phyloP scores from a whole-genome alignment of 2,113 vertebrate genomes.

The Catharus minimus region DNA sequence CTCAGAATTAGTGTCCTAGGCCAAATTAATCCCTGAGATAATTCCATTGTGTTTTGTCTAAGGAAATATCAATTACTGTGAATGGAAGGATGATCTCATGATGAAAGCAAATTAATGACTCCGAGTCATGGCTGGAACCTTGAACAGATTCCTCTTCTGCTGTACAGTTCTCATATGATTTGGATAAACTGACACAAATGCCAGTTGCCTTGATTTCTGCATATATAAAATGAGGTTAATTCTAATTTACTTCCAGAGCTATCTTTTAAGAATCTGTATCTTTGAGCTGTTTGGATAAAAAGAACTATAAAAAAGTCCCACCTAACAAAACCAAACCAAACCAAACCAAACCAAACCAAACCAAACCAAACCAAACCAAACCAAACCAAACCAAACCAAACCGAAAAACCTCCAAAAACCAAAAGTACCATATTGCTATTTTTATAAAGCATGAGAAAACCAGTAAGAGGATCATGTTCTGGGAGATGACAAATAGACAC shows the following conservation, averaged over 20 bases:
- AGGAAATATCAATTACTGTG: slow-evolving; percentile 45
- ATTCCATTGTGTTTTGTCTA: slow-evolving; percentile 26
- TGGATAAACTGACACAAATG: not conserved
- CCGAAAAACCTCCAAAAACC: not conserved
- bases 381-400: not conserved
- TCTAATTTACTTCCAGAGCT: not conserved
- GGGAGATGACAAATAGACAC: not conserved
- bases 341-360: not conserved
- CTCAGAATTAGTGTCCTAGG: slow-evolving; percentile 17
- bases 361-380: not conserved
- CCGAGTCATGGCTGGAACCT: not conserved
- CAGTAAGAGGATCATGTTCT: not conserved
- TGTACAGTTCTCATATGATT: not conserved
- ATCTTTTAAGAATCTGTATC: not conserved
- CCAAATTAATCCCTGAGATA: slow-evolving; percentile 50
- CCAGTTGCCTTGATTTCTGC: not conserved
- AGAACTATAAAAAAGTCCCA: not conserved
- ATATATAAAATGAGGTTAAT: not conserved
- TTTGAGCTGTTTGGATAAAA: not conserved
- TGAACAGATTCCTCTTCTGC: not conserved
- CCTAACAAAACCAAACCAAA: too few relatives aligned
- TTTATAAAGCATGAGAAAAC: not conserved
- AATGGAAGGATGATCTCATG: slow-evolving; percentile 40
- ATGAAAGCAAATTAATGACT: slow-evolving; percentile 28
- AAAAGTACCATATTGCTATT: not conserved